Evolutionary conservation across 2,797 vertebrate genomes (phyloP).

Genomic region (Lutjanus argentimaculatus): DNA sequence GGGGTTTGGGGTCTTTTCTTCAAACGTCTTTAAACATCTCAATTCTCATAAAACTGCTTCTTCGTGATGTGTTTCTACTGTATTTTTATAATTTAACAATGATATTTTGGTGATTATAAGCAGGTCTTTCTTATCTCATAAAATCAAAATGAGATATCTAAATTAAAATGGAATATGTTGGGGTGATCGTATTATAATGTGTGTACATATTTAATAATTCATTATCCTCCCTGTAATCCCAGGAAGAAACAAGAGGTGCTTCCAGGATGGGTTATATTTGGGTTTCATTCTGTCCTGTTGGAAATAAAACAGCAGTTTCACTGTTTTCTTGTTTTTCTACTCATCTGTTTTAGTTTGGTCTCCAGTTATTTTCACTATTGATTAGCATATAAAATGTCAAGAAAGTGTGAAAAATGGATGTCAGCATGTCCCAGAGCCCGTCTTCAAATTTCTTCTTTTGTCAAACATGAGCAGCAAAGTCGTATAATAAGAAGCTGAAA

Average conservation of each 20-base stretch:
- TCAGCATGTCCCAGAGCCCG: no score
- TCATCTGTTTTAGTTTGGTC: neutral
- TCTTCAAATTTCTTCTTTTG: no score
- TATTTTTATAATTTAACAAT: neutral
- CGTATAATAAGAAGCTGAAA: no score
- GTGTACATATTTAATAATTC: constrained; percentile 29
- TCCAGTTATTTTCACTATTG: neutral
- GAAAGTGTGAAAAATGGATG: no score
- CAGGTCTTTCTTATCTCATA: neutral
- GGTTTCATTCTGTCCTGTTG: neutral
- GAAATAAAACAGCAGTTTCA: neutral
- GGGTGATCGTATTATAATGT: neutral
- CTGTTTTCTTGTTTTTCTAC: neutral
- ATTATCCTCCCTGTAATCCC: neutral
- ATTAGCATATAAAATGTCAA: no score
- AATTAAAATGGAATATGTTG: neutral
- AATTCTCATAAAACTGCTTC: neutral
- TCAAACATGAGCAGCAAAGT: no score
- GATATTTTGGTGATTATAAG: neutral
- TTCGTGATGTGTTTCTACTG: neutral
- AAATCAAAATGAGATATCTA: neutral
- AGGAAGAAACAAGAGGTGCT: constrained; percentile 10
- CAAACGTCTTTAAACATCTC: neutral
- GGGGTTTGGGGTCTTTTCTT: neutral
- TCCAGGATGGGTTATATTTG: neutral